A percentile compares a stretch with the other conserved stretches of the same genome.
Conservation (phyloP, 2,888 invertebrate genomes). For the Trachelus iudaicus region DNA sequence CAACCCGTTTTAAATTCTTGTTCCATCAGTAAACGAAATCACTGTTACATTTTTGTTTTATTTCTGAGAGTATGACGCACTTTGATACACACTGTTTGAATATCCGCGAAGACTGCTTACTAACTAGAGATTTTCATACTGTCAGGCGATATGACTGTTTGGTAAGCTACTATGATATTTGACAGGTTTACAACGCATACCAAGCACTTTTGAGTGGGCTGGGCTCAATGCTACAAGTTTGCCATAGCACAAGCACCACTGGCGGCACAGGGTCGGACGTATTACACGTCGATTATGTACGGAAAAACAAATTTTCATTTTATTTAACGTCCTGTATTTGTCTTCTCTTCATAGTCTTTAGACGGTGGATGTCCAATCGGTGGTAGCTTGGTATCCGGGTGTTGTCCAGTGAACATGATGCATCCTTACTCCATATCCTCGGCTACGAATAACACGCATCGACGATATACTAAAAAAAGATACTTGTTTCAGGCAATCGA, state of each 20-base stretch:
- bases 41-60: neutral
- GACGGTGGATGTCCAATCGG: constrained; percentile 35
- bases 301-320: constrained; percentile 29
- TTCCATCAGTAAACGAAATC: neutral
- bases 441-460: constrained; percentile 30
- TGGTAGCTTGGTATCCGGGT: constrained; percentile 61
- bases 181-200: constrained; percentile 76
- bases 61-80: neutral
- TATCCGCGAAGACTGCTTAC: neutral
- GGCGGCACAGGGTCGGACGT: constrained; percentile 47
- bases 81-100: neutral
- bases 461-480: constrained; percentile 22
- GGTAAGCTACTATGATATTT: constrained; percentile 42
- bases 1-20: neutral
- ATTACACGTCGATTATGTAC: constrained; percentile 62
- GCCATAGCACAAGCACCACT: constrained; percentile 68
- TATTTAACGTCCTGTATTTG: constrained; percentile 29
- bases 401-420: constrained; percentile 17
- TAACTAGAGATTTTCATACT: neutral
- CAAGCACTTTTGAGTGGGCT: constrained; percentile 75
- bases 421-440: constrained; percentile 25
- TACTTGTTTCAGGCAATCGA: constrained; percentile 16
- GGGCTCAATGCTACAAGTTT: constrained; percentile 76
- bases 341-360: constrained; percentile 42
- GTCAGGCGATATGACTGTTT: constrained; percentile 6